Conservation (phyloP, 1,140 invertebrate genomes). For the Lithobius niger region DNA sequence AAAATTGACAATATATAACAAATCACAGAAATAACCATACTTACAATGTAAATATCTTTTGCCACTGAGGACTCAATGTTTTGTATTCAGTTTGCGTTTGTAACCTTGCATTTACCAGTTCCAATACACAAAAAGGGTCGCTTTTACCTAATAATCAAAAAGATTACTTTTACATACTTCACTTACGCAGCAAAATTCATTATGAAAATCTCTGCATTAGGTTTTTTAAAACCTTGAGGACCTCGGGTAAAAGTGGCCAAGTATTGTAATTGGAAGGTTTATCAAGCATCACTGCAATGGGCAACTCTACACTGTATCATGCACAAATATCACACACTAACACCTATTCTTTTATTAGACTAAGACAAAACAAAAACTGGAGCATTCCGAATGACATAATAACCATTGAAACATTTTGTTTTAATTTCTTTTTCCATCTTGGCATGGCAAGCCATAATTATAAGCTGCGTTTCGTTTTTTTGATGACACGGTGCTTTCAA, state of each 20-base stretch:
- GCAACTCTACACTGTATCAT: too few species aligned
- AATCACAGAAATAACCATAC: conserved; percentile 28
- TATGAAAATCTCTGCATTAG: neutral
- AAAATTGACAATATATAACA: neutral
- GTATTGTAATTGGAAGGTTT: too few species aligned
- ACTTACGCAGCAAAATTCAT: neutral
- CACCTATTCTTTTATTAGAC: too few species aligned
- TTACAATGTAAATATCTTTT: conserved; percentile 97
- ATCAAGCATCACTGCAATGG: too few species aligned
- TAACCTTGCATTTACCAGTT: conserved; percentile 82
- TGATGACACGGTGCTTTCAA: too few species aligned
- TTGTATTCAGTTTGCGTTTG: conserved; percentile 99
- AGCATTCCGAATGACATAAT: conserved; percentile 8
- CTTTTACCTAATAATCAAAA: conserved; percentile 34
- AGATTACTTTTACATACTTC: conserved; percentile 4
- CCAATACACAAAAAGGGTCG: conserved; percentile 95
- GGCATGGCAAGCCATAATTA: too few species aligned
- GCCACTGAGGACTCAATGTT: conserved; percentile 90
- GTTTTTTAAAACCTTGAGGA: too few species aligned
- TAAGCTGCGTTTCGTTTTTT: too few species aligned
- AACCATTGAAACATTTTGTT: neutral
- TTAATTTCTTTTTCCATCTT: too few species aligned
- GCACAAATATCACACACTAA: too few species aligned
- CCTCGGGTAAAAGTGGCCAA: too few species aligned
- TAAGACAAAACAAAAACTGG: too few species aligned